Conservation (phyloP, 1,140 invertebrate species). For the Macrosteles quadrilineatus region DNA sequence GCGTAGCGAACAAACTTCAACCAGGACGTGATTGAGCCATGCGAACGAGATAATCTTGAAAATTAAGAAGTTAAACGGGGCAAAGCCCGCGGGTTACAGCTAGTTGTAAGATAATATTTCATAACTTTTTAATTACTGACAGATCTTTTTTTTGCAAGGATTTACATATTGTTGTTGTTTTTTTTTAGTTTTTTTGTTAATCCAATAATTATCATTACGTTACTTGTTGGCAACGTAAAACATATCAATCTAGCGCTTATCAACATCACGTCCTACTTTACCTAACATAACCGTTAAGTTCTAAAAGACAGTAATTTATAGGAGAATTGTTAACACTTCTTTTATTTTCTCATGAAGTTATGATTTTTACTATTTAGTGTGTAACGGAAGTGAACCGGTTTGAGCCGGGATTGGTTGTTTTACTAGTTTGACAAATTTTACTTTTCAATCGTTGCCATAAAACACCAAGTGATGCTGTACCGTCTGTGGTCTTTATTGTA, state of each 20-base stretch:
- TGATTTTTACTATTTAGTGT: background rate
- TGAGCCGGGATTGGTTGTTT: background rate
- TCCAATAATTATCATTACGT: background rate
- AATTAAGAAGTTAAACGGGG: background rate
- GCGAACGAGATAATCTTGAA: too few relatives aligned
- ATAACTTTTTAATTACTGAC: too few relatives aligned
- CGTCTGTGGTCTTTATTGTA: background rate
- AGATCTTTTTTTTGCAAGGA: background rate
- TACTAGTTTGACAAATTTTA: background rate
- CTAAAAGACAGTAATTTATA: constrained; percentile 25
- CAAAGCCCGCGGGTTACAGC: background rate
- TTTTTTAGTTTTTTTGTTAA: background rate
- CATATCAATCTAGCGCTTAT: constrained; percentile 19
- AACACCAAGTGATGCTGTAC: background rate
- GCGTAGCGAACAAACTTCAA: too few relatives aligned
- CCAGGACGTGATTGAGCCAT: too few relatives aligned
- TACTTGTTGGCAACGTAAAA: background rate
- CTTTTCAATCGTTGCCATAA: background rate
- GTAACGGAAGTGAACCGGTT: background rate
- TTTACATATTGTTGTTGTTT: background rate
- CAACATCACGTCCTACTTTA: background rate
- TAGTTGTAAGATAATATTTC: too few relatives aligned
- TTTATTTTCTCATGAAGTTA: background rate
- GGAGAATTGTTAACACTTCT: background rate
- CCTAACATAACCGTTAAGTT: background rate